Base-by-base conservation (phyloP, 2,888 invertebrate species). In the Eulithis testata region DNA sequence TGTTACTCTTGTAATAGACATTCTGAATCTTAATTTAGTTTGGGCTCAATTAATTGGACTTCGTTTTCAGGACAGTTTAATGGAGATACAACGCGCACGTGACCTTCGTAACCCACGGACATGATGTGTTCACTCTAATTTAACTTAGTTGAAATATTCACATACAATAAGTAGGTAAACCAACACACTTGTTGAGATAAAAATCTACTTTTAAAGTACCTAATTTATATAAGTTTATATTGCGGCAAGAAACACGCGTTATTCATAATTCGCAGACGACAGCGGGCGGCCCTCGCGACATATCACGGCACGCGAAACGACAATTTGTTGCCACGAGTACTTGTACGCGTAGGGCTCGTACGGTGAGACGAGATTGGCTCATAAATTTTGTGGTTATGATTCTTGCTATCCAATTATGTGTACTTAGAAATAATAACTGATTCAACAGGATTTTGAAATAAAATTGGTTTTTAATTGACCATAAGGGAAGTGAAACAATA, bases 41-140 rank as follows among this genome's bases (percentile, higher is more conserved):
- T 53, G 45, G 12, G 31, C 45, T 12, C 36, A 65, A 47, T 36
- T 60, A 59, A 66, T 66, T 66, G 47, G 59, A 62, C 59, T 54
- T 55, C 54, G 62, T 62, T 63, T 51, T 47, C 51, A 47, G 56
- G 52, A 45, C 47, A 44, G 49, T 47, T 27, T 51, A 44, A 55
- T 59, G 62, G 45, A 55, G 54, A 59, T 45, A 60, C 45, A 56
- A 59, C 36, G 40, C 14, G 11, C 21, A 52, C n/a, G 44, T 11
- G 12, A 36, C 45, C 56, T 50, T 40, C 37, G 36, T 47, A 11
- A 14, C 47, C 14, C 50, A 11, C 4, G 45, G 47, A 36, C 37
- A 37, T 49, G 49, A 21, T 50, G 45, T 40, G 11, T 58, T 50
- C 3, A 58, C 40, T 56, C 12, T 12, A 36, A 47, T 56, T 36